Conservation (phyloP, 2,888 invertebrate genomes). For the Phytoseiulus persimilis region DNA sequence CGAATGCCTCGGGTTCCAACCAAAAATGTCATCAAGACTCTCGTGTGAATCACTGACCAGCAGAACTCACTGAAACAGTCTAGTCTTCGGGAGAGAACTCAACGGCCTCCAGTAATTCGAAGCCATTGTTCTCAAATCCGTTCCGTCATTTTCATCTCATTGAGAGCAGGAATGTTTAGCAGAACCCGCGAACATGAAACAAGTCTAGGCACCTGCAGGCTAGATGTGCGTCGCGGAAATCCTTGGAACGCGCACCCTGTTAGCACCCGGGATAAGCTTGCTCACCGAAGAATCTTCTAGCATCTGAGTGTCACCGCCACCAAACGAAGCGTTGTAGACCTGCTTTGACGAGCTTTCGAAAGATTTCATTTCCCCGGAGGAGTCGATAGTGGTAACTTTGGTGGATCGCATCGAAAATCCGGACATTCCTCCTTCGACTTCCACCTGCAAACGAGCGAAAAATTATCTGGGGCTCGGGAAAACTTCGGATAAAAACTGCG, state of each 20-base stretch:
- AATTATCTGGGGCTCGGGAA: no score
- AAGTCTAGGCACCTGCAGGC: no score
- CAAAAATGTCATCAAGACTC: neutral
- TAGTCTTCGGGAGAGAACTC: neutral
- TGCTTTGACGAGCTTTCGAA: conserved; percentile 28
- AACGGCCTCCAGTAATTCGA: neutral
- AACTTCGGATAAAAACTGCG: no score
- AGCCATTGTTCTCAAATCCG: neutral
- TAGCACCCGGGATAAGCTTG: neutral
- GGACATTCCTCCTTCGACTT: conserved; percentile 10
- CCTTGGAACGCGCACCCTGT: neutral
- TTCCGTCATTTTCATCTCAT: no score
- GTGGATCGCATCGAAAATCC: conserved; percentile 22
- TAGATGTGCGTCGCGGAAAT: no score
- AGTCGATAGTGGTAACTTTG: conserved; percentile 20
- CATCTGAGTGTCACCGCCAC: conserved; percentile 23
- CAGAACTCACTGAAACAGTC: neutral
- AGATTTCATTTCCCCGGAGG: conserved; percentile 21
- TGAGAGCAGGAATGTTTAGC: neutral
- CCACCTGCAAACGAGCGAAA: neutral
- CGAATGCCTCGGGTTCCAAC: neutral
- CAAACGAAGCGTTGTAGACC: neutral
- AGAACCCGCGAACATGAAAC: neutral
- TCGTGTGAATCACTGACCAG: neutral
- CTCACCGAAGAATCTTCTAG: conserved; percentile 33